These are phyloP conservation scores for Panzeria rudis DNA, from an alignment of 2,888 invertebrate species.

Conservation along the genomic window DNA sequence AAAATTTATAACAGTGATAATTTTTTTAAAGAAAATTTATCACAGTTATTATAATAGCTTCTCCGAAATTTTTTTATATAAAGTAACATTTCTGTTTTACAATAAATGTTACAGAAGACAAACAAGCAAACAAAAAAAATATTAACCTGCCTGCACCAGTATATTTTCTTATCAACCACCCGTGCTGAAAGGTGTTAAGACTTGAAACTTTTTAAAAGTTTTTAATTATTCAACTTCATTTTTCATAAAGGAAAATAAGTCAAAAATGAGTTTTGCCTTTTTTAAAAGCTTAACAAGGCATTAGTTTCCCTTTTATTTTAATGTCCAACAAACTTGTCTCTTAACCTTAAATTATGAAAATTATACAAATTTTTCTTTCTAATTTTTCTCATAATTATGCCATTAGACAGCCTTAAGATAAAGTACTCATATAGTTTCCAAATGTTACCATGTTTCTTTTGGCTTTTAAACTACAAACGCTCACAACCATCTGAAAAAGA, in stretches of 20 bases:
- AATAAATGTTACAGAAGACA: no score
- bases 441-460: neutral
- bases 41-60: no score
- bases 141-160: no score
- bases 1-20: no score
- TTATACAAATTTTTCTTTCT: neutral
- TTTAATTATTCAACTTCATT: neutral
- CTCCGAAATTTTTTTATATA: no score
- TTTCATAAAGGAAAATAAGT: neutral
- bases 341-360: neutral
- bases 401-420: slow-evolving; percentile 6
- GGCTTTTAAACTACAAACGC: neutral
- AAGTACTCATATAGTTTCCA: neutral
- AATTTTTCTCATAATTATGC: slow-evolving; percentile 20
- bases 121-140: no score
- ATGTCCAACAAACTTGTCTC: neutral
- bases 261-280: neutral
- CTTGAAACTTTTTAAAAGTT: neutral
- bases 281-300: neutral
- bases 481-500: neutral
- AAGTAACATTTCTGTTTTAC: no score
- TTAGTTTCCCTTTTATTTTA: neutral
- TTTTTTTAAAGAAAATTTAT: no score
- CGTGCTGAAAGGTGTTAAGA: neutral
- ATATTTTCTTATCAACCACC: no score